Evolutionary conservation across 2,888 invertebrate genomes (phyloP).

Genomic region (Chironomus riparius): DNA sequence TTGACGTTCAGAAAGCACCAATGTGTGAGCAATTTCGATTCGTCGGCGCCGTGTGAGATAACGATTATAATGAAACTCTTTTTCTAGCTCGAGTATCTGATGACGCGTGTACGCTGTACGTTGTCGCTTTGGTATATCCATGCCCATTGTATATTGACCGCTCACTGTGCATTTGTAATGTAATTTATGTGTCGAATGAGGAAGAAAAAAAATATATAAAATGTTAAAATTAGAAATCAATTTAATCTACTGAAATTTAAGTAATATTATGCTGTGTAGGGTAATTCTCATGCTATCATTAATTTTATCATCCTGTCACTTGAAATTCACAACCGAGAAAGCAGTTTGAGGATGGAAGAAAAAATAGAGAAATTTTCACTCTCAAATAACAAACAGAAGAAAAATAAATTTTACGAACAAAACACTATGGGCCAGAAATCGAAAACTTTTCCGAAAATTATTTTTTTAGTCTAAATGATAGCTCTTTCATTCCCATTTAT

Average conservation of each 20-base stretch:
- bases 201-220: slow-evolving; percentile 36
- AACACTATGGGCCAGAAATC: too few relatives aligned
- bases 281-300: not conserved
- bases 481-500: too few relatives aligned
- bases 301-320: slow-evolving; percentile 24
- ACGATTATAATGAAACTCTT: slow-evolving; percentile 96
- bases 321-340: slow-evolving; percentile 22
- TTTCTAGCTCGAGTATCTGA: slow-evolving; percentile 94
- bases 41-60: slow-evolving; percentile 90
- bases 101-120: slow-evolving; percentile 96
- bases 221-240: slow-evolving; percentile 29
- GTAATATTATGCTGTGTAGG: not conserved
- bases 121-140: slow-evolving; percentile 89
- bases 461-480: too few relatives aligned
- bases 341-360: not conserved
- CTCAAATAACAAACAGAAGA: not conserved
- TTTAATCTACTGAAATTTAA: not conserved
- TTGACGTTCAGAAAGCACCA: slow-evolving; percentile 85
- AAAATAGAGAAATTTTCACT: not conserved
- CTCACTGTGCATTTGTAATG: slow-evolving; percentile 52
- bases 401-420: not conserved
- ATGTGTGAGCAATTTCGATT: slow-evolving; percentile 95
- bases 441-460: too few relatives aligned
- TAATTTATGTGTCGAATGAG: not conserved
- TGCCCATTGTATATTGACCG: slow-evolving; percentile 75